Percentiles rank a stretch among this genome's conserved stretches.
phyloP scores from a whole-genome alignment of 2,888 invertebrate genomes.

The Embidobia sp. region DNA sequence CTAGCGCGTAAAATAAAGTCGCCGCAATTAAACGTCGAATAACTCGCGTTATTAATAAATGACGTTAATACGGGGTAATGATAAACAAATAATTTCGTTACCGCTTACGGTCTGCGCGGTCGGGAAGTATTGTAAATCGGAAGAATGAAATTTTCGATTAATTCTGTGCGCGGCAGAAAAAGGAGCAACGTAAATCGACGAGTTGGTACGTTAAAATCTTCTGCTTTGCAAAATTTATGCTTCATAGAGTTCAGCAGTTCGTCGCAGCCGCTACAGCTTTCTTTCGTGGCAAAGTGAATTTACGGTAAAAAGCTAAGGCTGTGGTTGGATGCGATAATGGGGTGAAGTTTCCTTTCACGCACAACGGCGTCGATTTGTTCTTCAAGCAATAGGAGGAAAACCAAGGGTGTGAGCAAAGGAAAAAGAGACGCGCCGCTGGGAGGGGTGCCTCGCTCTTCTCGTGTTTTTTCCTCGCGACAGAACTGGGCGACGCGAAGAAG shows the following conservation, averaged over 20 bases:
- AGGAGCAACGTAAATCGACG: slow-evolving; percentile 28
- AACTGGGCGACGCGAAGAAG: slow-evolving; percentile 3
- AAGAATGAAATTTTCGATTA: background rate
- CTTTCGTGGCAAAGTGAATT: slow-evolving; percentile 64
- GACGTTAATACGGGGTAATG: no score
- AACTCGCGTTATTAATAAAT: no score
- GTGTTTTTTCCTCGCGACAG: slow-evolving; percentile 43
- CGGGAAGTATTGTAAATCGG: no score
- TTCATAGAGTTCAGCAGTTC: slow-evolving; percentile 60
- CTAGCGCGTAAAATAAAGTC: background rate
- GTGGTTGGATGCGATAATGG: slow-evolving; percentile 64
- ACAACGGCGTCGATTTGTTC: slow-evolving; percentile 66
- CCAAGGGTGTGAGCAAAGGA: slow-evolving; percentile 42
- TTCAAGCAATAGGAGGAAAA: slow-evolving; percentile 51
- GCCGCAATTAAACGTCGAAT: background rate
- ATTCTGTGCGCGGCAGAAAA: slow-evolving; percentile 12
- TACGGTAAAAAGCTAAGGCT: slow-evolving; percentile 63
- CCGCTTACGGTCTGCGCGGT: no score
- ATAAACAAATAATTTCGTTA: no score
- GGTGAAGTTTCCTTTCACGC: slow-evolving; percentile 66
- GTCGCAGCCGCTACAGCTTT: slow-evolving; percentile 55
- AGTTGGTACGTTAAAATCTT: slow-evolving; percentile 55
- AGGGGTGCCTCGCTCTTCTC: slow-evolving; percentile 13
- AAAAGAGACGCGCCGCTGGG: slow-evolving; percentile 21
- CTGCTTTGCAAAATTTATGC: slow-evolving; percentile 59